Base-by-base conservation (phyloP, 1,140 invertebrate species). In the Thalassaphorura encarpata region DNA sequence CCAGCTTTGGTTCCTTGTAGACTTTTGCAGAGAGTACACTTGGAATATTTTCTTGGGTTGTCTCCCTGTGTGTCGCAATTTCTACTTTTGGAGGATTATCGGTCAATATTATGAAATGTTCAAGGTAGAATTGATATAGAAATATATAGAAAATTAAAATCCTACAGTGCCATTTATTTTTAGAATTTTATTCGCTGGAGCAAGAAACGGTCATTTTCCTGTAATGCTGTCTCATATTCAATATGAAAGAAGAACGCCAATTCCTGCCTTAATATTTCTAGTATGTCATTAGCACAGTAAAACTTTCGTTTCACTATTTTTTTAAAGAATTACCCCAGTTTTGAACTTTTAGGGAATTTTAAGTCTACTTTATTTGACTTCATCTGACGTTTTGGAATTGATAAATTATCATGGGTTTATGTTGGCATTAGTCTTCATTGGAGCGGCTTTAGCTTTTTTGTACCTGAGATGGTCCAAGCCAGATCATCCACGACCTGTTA, bases 331-430 rank as follows among this genome's bases (percentile, higher is more conserved):
- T 51, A n/a, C 43, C 36, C 36, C 21, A 5, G 31, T 29, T 39
- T 24, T 43, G 46, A 55, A 51, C 56, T 67, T 71, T 52, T 66
- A 77, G 71, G 72, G 75, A 48, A 24, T 72, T 19, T 66, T 94
- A 53, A 92, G 90, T 2, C 71, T 95, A 47, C 66, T 87, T 23
- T 91, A 93, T 82, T 73, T 96, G 58, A 80, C 82, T 55, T 83
- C 84, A 21, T 82, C 81, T 67, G 83, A 96, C 70, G 82, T 93
- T n/a, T 90, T 89, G 70, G 77, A 79, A 2, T 77, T 97, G 18
- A 94, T 97, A 55, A 90, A 93, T 69, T 96, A 92, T 71, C 83
- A 91, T 23, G 88, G 86, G 50, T 93, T 94, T 67, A 87, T 93
- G 45, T 91, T 96, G 73, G 83, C 89, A 15, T 73, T 92, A 16